Conservation (phyloP, 2,797 vertebrate species). For the Poecilia picta region DNA sequence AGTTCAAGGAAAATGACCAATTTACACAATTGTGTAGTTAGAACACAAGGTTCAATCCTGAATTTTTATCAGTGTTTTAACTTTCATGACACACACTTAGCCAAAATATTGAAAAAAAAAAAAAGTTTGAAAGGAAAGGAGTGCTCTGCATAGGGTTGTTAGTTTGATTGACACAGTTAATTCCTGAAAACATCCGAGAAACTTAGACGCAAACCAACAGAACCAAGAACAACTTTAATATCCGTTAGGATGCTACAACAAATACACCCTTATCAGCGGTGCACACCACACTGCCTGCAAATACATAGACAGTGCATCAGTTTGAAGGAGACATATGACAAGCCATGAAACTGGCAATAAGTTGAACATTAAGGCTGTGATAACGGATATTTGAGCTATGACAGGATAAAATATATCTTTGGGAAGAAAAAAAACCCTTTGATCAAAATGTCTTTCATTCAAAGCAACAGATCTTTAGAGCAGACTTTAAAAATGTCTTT, state of each 20-base stretch:
- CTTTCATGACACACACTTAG: background rate
- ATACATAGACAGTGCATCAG: conserved; percentile 57
- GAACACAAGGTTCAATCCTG: background rate
- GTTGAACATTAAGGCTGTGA: conserved; percentile 49
- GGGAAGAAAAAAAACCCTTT: conserved; percentile 14
- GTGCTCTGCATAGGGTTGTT: background rate
- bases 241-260: conserved; percentile 55
- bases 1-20: background rate
- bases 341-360: conserved; percentile 49
- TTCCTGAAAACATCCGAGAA: conserved; percentile 29
- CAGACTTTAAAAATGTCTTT: conserved; percentile 51
- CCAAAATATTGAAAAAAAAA: background rate
- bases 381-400: conserved; percentile 57
- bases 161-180: conserved; percentile 18
- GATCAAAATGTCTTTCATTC: conserved; percentile 50
- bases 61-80: background rate
- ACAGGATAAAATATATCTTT: conserved; percentile 34
- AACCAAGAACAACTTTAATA: conserved; percentile 51
- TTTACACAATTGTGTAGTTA: background rate
- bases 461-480: conserved; percentile 34
- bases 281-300: conserved; percentile 61
- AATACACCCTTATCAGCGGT: conserved; percentile 65
- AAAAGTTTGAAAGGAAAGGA: background rate
- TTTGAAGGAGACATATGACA: conserved; percentile 61
- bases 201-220: conserved; percentile 30